A percentile compares a stretch with the other conserved stretches of the same genome.
Evolutionary conservation across 2,113 vertebrate genomes (phyloP).

Genomic region (Piliocolobus tephrosceles): DNA sequence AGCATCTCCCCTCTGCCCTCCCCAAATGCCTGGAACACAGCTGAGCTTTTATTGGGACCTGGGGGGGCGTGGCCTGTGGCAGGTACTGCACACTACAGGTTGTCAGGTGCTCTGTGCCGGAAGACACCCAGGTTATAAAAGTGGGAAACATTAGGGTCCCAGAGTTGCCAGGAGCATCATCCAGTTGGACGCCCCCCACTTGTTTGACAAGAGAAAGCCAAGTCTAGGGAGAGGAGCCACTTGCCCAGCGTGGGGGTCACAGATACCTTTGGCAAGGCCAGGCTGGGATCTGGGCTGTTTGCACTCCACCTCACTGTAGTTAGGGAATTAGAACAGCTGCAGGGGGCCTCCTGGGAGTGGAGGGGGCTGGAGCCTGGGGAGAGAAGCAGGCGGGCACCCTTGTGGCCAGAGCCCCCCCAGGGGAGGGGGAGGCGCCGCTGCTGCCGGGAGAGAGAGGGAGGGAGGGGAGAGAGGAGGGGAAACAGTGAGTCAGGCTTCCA

Average conservation of each 20-base stretch:
- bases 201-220: background rate
- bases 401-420: constrained; percentile 70
- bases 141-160: background rate
- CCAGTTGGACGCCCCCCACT: background rate
- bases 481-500: constrained; percentile 82
- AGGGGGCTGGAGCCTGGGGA: constrained; percentile 47
- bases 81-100: constrained; percentile 29
- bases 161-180: background rate
- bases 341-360: constrained; percentile 53
- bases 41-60: constrained; percentile 20
- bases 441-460: constrained; percentile 61
- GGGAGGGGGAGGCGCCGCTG: constrained; percentile 54
- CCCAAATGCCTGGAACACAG: background rate
- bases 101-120: background rate
- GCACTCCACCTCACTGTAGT: background rate
- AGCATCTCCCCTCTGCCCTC: background rate
- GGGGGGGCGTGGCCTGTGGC: background rate
- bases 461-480: constrained; percentile 74
- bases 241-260: background rate
- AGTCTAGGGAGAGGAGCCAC: constrained; percentile 4
- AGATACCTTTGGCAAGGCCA: background rate
- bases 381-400: constrained; percentile 66
- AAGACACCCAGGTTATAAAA: constrained; percentile 11
- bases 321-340: constrained; percentile 60
- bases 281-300: background rate